Percentiles rank a stretch among this genome's conserved stretches.
Conservation (phyloP, 2,888 invertebrate species). For the Saturnia pavonia region DNA sequence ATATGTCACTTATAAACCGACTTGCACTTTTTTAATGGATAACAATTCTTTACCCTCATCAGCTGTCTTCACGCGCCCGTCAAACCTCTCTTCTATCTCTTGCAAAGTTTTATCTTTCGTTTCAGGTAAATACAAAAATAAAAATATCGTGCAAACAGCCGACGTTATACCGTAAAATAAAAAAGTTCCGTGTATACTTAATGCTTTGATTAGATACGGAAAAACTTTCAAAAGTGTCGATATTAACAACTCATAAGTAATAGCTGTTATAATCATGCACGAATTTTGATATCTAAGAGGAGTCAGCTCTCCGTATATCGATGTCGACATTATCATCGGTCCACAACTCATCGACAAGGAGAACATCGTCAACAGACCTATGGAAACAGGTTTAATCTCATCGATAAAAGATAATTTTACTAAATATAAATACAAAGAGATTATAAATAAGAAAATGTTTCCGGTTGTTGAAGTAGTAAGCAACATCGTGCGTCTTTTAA, state of each 20-base stretch:
- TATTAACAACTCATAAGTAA: constrained; percentile 23
- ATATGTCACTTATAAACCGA: background rate
- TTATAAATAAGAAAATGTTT: constrained; percentile 37
- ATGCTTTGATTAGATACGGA: constrained; percentile 30
- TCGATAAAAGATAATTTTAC: constrained; percentile 32
- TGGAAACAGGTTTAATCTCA: constrained; percentile 37
- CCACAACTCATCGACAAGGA: constrained; percentile 50
- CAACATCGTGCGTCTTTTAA: constrained; percentile 40
- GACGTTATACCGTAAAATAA: constrained; percentile 31
- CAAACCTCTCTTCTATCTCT: constrained; percentile 35
- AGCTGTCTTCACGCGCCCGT: background rate
- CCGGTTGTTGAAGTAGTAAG: constrained; percentile 33
- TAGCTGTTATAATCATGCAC: constrained; percentile 23
- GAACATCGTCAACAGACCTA: constrained; percentile 36
- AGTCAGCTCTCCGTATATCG: constrained; percentile 40
- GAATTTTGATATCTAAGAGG: constrained; percentile 34
- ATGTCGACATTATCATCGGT: constrained; percentile 41
- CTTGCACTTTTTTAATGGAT: background rate
- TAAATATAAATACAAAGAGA: constrained; percentile 45
- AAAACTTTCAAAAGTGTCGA: constrained; percentile 25
- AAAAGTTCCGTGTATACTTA: constrained; percentile 31
- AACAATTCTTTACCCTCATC: background rate
- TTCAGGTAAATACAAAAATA: constrained; percentile 36
- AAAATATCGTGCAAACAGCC: constrained; percentile 22
- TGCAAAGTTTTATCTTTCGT: constrained; percentile 40